phyloP scores from a whole-genome alignment of 1,140 invertebrate species.

The Dreissena rostriformis region DNA sequence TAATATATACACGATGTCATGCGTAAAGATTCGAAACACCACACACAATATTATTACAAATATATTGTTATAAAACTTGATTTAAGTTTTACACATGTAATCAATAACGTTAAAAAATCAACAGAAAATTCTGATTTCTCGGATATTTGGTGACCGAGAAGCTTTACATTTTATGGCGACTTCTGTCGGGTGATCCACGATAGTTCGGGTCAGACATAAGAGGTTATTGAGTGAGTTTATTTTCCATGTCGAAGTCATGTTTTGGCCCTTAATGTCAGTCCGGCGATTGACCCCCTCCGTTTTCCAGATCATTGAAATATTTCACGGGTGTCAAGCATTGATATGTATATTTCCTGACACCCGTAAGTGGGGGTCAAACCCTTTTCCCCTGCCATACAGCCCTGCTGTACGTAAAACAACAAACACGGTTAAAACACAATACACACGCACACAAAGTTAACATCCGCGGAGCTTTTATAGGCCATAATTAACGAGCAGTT shows the following conservation, averaged over 20 bases:
- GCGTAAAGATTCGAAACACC: too few relatives aligned
- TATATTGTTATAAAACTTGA: too few relatives aligned
- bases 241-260: slow-evolving; percentile 25
- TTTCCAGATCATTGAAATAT: slow-evolving; percentile 29
- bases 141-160: too few relatives aligned
- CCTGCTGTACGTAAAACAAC: slow-evolving; percentile 17
- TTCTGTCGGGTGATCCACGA: too few relatives aligned
- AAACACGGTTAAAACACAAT: slow-evolving; percentile 11
- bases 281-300: slow-evolving; percentile 23
- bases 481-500: slow-evolving; percentile 50
- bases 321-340: slow-evolving; percentile 52
- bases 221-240: slow-evolving; percentile 30
- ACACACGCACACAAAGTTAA: slow-evolving; percentile 17
- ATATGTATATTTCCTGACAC: slow-evolving; percentile 41
- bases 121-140: too few relatives aligned
- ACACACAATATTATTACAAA: too few relatives aligned
- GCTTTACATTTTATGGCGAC: too few relatives aligned
- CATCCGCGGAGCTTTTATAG: slow-evolving; percentile 23
- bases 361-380: slow-evolving; percentile 1
- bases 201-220: neutral
- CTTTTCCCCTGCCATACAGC: neutral
- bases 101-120: too few relatives aligned
- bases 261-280: neutral
- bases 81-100: too few relatives aligned
- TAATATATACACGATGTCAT: too few relatives aligned